A percentile compares a stretch with the other conserved stretches of the same genome.
These are phyloP conservation scores for Metallyticus violacea DNA, from an alignment of 2,888 invertebrate genomes.

Conservation along the genomic window DNA sequence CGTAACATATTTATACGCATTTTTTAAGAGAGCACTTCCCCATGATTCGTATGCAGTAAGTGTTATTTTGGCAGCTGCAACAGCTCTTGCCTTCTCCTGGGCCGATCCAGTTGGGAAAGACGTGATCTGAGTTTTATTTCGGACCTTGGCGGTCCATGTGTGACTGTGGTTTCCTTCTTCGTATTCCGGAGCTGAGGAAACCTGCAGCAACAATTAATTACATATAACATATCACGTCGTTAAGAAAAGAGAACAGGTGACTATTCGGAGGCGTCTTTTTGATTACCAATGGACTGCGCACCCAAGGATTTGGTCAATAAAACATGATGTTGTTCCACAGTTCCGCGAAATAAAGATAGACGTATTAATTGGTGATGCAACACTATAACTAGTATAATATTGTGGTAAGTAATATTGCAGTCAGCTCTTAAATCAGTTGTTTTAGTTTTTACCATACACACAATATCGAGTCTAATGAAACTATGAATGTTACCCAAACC, in stretches of 20 bases:
- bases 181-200: not conserved
- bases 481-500: too few relatives aligned
- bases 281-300: not conserved
- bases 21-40: not conserved
- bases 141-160: not conserved
- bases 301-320: not conserved
- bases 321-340: not conserved
- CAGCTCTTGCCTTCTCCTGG: not conserved
- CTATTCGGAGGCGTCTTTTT: not conserved
- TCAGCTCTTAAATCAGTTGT: too few relatives aligned
- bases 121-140: not conserved
- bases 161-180: not conserved
- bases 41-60: not conserved
- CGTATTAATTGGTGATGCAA: not conserved
- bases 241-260: not conserved
- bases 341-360: not conserved
- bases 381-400: too few relatives aligned
- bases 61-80: not conserved
- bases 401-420: too few relatives aligned
- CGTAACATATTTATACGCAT: too few relatives aligned
- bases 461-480: too few relatives aligned
- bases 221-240: not conserved
- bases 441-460: too few relatives aligned
- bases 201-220: not conserved
- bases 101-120: not conserved